These are phyloP conservation scores for Heliconius melpomene DNA, from an alignment of 1,140 invertebrate genomes.

Conservation along the genomic window DNA sequence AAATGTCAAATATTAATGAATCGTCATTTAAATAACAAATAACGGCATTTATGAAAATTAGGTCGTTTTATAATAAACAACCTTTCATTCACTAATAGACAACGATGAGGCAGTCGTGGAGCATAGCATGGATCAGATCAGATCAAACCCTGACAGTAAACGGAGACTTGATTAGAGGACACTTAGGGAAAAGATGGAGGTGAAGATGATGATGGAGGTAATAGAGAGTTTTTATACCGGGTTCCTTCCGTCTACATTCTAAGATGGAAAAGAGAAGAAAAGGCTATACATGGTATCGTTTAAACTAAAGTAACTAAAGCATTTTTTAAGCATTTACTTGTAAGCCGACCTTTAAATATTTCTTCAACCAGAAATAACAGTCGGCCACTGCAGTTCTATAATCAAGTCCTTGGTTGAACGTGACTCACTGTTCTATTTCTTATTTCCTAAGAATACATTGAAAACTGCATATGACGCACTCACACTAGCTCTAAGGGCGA, in stretches of 20 bases:
- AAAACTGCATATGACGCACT: conserved; percentile 75
- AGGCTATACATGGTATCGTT: no score
- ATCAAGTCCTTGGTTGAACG: conserved; percentile 63
- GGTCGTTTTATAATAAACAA: neutral
- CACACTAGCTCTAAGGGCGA: conserved; percentile 54
- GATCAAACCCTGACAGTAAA: no score
- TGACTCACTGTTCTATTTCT: conserved; percentile 75
- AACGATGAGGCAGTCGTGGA: no score
- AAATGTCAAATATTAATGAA: neutral
- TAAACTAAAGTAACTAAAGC: neutral
- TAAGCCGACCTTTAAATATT: conserved; percentile 25
- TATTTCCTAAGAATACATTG: conserved; percentile 76
- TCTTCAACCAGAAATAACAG: conserved; percentile 38
- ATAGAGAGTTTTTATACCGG: no score
- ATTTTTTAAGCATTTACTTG: neutral
- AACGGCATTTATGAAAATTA: neutral
- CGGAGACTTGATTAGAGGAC: no score
- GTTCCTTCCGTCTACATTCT: no score
- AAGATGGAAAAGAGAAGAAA: no score
- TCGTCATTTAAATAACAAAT: neutral
- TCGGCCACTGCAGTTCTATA: conserved; percentile 43
- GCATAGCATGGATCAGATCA: no score
- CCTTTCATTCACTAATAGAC: neutral
- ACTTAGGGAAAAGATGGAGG: no score
- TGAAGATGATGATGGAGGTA: no score